Base-by-base conservation (phyloP, 1,140 invertebrate genomes). In the Cydia splendana region DNA sequence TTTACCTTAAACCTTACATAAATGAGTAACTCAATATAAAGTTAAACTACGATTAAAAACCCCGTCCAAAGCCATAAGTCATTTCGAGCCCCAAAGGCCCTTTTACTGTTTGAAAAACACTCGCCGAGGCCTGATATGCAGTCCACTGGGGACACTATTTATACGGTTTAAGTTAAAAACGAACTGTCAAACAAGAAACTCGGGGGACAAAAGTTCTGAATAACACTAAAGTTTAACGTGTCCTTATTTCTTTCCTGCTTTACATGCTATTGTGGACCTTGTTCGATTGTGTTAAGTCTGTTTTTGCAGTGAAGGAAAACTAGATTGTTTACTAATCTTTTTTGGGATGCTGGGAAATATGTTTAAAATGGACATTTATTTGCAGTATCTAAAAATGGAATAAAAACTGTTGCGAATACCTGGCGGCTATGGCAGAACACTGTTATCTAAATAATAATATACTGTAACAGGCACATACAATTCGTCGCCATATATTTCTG, bases 121-220 rank as follows among this genome's bases (percentile, higher is more conserved):
- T 84, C 79, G 15, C 65, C 7, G 62, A 88, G 86, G 83, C 79
- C 80, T 77, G 80, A 84, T 85, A 87, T 84, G 85, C 75, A 67
- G 74, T 82, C 84, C 82, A 30, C 65, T 24, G 82, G 84, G 86
- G 84, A 74, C 83, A 86, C 85, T 89, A 88, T 89, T 89, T 88
- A 87, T 86, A 86, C 85, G 85, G 81, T 87, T 85, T 82, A 82
- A 85, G 85, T 80, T 87, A 86, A 83, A 85, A 87, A 82, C 81
- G 79, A 88, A 88, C 87, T 88, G 88, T 88, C 88, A 87, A 87
- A 88, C 81, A 83, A 86, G 80, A 80, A 83, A 75, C 88, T 82
- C 82, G 42, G 28, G 87, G 85, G 86, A 87, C 79, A 24, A 78
- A 85, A 87, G 81, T 89, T 89, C 77, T 81, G 73, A 81, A 83